Base-by-base conservation (phyloP, 2,797 vertebrate species). In the Tamandua tetradactyla region DNA sequence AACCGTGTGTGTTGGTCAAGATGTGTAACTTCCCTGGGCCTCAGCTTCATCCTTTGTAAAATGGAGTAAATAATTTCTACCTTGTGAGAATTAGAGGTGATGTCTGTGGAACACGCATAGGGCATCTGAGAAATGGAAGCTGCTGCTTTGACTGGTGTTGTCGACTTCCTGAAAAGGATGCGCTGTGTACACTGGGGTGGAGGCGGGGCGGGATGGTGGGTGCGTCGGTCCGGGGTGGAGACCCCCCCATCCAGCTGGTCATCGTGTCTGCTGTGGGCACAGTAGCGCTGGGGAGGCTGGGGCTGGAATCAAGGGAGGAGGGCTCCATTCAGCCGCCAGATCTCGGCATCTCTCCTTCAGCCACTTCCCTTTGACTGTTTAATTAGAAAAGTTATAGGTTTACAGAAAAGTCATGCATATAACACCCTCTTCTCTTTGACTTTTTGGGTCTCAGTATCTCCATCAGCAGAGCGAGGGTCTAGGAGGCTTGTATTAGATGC, bases 181-280 rank as follows among this genome's bases (percentile, higher is more conserved):
- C 3, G 7, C n/a, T 37, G 14, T 30, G 12, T 18, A 17, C 23
- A 37, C 22, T 49, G 27, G 32, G 75, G 32, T 57, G 44, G 66
- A 6, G 75, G 80, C 17, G 49, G 49, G 78, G 44, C 0, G 0
- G 47, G 76, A 12, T 55, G 52, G 6, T 9, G 61, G 71, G 44
- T 11, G 30, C 0, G 3, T 0, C 9, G 1, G n/a, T 47, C 55
- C 22, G n/a, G 20, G 2, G 4, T 1, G 1, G 12, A 61, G 59
- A 27, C 25, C 35, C 44, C n/a, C 52, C 52, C n/a, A n/a, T n/a
- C n/a, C n/a, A n/a, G n/a, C n/a, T n/a, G n/a, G n/a, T n/a, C n/a
- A n/a, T n/a, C n/a, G n/a, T 47, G 27, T 59, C 61, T 12, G 10
- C 44, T 8, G 2, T 69, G 61, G 40, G 27, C 47, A 7, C 0